Evolutionary conservation across 2,888 invertebrate species (phyloP).

Genomic region (Andrena haemorrhoa): DNA sequence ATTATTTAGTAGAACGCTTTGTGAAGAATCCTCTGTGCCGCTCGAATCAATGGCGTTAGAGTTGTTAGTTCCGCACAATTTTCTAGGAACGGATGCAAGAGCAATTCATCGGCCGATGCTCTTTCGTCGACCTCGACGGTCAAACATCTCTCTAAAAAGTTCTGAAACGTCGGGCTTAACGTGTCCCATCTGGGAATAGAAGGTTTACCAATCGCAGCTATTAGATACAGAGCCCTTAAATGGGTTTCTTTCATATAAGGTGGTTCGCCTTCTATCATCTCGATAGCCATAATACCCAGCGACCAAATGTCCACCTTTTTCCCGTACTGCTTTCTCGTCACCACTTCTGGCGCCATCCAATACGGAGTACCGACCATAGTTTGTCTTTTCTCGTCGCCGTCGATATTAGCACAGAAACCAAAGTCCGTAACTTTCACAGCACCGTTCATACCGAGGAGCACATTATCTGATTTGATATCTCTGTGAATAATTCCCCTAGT

Average conservation of each 20-base stretch:
- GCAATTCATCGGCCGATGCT: conserved; percentile 91
- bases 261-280: conserved; percentile 98
- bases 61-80: conserved; percentile 93
- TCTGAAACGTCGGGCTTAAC: conserved; percentile 91
- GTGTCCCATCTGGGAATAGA: conserved; percentile 93
- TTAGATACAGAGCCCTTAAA: conserved; percentile 95
- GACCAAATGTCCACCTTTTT: conserved; percentile 98
- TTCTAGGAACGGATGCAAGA: conserved; percentile 92
- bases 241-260: conserved; percentile 98
- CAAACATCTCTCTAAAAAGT: conserved; percentile 95
- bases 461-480: conserved; percentile 99
- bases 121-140: conserved; percentile 93
- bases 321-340: conserved; percentile 96
- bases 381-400: conserved; percentile 97
- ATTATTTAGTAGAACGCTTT: conserved; percentile 83
- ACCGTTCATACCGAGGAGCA: conserved; percentile 96
- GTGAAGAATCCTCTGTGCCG: conserved; percentile 94
- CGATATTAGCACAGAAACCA: conserved; percentile 99
- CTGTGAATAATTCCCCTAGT: conserved; percentile 96
- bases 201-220: conserved; percentile 97
- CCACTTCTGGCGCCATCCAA: conserved; percentile 99
- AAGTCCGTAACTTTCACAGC: conserved; percentile 97
- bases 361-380: conserved; percentile 99
- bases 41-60: conserved; percentile 95
- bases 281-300: conserved; percentile 99